Base-by-base conservation (phyloP, 1,140 invertebrate genomes). In the Aporrectodea caliginosa region DNA sequence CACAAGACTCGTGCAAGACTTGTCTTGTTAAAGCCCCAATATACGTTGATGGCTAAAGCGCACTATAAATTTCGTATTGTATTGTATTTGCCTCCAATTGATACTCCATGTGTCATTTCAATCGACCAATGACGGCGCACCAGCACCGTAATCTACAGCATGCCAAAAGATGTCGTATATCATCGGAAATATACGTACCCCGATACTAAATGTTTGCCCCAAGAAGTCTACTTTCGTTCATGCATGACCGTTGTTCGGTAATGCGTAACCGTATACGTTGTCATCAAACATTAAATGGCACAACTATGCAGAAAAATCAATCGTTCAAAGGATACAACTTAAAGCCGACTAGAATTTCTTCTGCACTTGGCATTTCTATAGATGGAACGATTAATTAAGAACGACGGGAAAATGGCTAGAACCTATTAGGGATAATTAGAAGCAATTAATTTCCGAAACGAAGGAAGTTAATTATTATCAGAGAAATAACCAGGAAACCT, bases 401-500 rank as follows among this genome's bases (percentile, higher is more conserved):
- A 58, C n/a, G n/a, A n/a, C n/a, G n/a, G n/a, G n/a, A n/a, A n/a
- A n/a, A n/a, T n/a, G n/a, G n/a, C n/a, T 12, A 12, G 43, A 58
- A 12, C 22, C 6, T 58, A 12, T 58, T 58, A 58, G 22, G 6
- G 6, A 58, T 58, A 58, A 12, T 58, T 12, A 58, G 22, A 58
- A 12, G 43, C 22, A 58, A 58, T 58, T 22, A 58, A 12, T 58
- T 58, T 12, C 6, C 22, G 6, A 58, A 22, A 58, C 22, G 6
- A 58, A 58, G 22, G 6, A 58, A 58, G 6, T n/a, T n/a, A n/a
- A n/a, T n/a, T n/a, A n/a, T n/a, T n/a, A n/a, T n/a, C n/a, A n/a
- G n/a, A n/a, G n/a, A n/a, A n/a, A n/a, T n/a, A n/a, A n/a, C 43
- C 43, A 58, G 43, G 43, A 58, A 58, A 58, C 43, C 43, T 58